Conservation (phyloP, 2,113 vertebrate genomes). For the Mobula hypostoma region DNA sequence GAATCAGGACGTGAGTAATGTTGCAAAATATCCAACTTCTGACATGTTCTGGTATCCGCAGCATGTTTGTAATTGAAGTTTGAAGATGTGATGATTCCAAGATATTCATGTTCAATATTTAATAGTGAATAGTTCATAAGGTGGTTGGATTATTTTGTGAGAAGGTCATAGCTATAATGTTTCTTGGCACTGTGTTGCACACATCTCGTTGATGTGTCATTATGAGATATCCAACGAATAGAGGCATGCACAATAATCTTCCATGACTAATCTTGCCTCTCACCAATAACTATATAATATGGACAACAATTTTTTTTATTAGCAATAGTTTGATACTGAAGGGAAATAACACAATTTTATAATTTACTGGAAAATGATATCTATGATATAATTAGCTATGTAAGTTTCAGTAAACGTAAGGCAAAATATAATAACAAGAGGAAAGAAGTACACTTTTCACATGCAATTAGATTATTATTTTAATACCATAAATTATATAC, state of each 20-base stretch:
- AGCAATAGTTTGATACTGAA: background rate
- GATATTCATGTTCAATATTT: background rate
- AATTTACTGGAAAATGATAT: background rate
- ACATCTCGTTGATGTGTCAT: background rate
- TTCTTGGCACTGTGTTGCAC: background rate
- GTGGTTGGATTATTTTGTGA: no score
- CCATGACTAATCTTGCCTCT: background rate
- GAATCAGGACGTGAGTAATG: background rate
- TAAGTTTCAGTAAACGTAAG: background rate
- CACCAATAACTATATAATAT: background rate
- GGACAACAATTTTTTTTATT: background rate
- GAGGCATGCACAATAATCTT: background rate
- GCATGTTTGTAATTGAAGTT: background rate
- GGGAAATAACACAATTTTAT: background rate
- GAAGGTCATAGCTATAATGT: background rate
- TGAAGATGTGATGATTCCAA: background rate
- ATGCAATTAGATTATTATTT: background rate
- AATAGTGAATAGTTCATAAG: no score
- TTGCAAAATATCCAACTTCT: background rate
- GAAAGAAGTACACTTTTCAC: background rate
- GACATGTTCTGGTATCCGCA: background rate
- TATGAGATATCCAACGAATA: background rate
- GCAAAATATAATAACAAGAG: background rate
- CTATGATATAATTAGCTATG: background rate
- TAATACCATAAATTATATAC: slow-evolving; percentile 10